phyloP scores from a whole-genome alignment of 37 sponge, comb jelly and placozoan genomes.

The Corticium candelabrum region DNA sequence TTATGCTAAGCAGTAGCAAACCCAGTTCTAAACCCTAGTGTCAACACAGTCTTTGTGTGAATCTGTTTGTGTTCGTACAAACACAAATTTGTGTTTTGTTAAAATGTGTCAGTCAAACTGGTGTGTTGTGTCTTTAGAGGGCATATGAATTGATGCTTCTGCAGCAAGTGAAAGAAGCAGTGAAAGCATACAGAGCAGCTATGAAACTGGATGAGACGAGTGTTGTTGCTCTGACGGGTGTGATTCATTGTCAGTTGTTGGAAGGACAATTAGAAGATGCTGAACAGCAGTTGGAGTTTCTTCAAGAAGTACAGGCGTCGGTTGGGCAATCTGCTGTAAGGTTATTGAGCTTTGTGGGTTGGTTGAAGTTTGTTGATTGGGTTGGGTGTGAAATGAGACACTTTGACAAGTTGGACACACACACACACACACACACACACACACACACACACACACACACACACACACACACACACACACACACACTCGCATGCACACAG shows the following conservation, averaged over 20 bases:
- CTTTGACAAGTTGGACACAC: too few relatives aligned
- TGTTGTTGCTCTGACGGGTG: conserved; percentile 54
- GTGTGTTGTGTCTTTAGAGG: conserved; percentile 17
- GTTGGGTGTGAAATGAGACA: too few relatives aligned
- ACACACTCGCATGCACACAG: too few relatives aligned
- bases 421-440: too few relatives aligned
- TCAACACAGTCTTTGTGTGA: not conserved
- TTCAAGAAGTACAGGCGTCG: conserved; percentile 47
- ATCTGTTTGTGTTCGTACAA: conserved; percentile 13
- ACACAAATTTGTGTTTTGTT: too few relatives aligned
- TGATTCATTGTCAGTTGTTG: conserved; percentile 73
- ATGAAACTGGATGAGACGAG: conserved; percentile 75
- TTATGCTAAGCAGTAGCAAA: too few relatives aligned
- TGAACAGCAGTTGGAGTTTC: conserved; percentile 88
- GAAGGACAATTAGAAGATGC: conserved; percentile 64
- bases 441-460: too few relatives aligned
- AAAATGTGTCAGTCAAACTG: not conserved
- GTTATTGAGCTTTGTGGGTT: too few relatives aligned
- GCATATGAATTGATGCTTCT: conserved; percentile 57
- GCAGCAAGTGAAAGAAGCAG: conserved; percentile 54
- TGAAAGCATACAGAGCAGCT: conserved; percentile 63
- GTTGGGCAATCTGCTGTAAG: not conserved
- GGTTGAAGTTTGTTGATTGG: too few relatives aligned
- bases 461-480: too few relatives aligned
- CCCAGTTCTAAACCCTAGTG: too few relatives aligned